These are phyloP conservation scores for Byasa hedistus DNA, from an alignment of 2,888 invertebrate genomes.

Conservation along the genomic window DNA sequence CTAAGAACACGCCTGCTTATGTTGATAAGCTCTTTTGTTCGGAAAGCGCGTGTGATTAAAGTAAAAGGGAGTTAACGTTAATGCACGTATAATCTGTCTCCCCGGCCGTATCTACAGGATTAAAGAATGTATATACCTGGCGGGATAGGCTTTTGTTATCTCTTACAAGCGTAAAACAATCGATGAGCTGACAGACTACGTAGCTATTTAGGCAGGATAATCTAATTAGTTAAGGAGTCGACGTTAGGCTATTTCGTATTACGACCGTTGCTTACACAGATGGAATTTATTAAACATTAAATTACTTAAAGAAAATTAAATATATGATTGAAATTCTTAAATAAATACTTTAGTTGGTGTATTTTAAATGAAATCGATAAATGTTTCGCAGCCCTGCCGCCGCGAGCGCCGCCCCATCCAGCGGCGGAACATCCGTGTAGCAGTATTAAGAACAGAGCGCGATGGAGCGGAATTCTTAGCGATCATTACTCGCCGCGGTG, in stretches of 20 bases:
- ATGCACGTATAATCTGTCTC: conserved; percentile 28
- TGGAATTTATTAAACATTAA: no score
- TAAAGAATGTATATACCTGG: conserved; percentile 23
- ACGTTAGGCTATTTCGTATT: no score
- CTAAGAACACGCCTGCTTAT: conserved; percentile 29
- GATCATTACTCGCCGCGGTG: conserved; percentile 65
- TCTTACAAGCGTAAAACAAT: not conserved
- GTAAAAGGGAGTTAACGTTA: conserved; percentile 28
- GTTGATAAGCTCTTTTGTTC: conserved; percentile 27
- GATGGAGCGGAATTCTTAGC: conserved; percentile 74
- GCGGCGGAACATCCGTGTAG: conserved; percentile 26
- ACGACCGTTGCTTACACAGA: no score
- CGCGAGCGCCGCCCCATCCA: conserved; percentile 12
- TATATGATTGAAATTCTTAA: no score
- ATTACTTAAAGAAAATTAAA: no score
- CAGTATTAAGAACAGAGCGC: conserved; percentile 69
- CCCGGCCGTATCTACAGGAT: conserved; percentile 22
- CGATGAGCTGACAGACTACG: not conserved
- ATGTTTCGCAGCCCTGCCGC: no score
- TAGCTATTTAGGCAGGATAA: not conserved
- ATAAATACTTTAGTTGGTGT: no score
- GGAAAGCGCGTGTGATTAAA: conserved; percentile 26
- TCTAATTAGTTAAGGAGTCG: not conserved
- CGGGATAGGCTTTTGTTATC: not conserved
- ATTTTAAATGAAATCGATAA: no score